Evolutionary conservation across 2,888 invertebrate genomes (phyloP), one percentile per base, ranked within the genome.

Genomic region (Melanostoma scalare): DNA sequence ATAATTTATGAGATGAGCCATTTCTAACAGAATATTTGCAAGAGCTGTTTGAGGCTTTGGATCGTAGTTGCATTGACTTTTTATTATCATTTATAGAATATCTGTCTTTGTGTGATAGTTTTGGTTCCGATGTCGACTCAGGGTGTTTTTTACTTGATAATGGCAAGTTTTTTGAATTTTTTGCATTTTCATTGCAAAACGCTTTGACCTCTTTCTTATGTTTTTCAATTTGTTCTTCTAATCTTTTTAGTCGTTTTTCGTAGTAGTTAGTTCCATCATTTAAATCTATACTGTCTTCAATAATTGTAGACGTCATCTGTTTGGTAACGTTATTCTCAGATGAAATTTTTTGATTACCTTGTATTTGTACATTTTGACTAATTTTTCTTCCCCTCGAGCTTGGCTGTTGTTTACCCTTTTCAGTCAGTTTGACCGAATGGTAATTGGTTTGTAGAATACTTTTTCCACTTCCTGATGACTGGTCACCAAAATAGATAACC

Each of bases 161-260:
- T 40, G 38, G 63, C 40, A 35, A 35, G 20, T 42, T 40, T 40
- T 73, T 77, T 0, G 73, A 69, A 30, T 69, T 30, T 53, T 68
- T 82, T 2, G 46, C 48, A 33, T 74, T 87, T 61, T 87, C 88
- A 33, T 81, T 86, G 46, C 88, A 88, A 85, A 88, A 87, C 9
- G 86, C 86, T 68, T 88, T 88, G 0, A 89, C 88, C 77, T 89
- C 89, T 58, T 86, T 86, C 78, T 89, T 89, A 74, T 89, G 89
- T 58, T 87, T 87, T 78, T 88, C 87, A 60, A 89, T 89, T 86
- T 89, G 87, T 20, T 88, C 88, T 76, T 89, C 89, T 20, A 89
- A 52, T 69, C 86, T 87, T 67, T 86, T 87, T 10, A 89, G 56
- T 42, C 88, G 86, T 67, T 87, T 87, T 55, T 88, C 88, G 52